Evolutionary conservation across 2,797 vertebrate species (phyloP).

Genomic region (Fratercula arctica): DNA sequence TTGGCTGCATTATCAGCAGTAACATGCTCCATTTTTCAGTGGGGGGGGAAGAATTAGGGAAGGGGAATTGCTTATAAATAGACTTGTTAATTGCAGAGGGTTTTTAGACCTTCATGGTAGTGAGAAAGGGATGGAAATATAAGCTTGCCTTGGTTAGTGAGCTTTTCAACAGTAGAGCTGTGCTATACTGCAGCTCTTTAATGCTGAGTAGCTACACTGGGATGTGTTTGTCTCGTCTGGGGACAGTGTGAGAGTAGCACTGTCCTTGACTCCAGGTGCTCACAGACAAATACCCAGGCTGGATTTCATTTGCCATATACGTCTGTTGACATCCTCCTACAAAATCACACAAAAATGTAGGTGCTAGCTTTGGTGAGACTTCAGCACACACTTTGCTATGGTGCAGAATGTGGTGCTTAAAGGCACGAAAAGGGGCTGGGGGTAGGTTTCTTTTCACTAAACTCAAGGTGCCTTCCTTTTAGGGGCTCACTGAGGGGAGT

Average conservation of each 20-base stretch:
- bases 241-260: neutral
- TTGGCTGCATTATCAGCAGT: conserved; percentile 73
- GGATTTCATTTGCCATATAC: neutral
- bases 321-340: neutral
- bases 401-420: neutral
- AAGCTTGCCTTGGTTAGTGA: neutral
- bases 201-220: neutral
- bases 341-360: neutral
- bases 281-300: neutral
- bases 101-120: conserved; percentile 24
- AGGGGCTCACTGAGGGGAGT: neutral
- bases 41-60: neutral
- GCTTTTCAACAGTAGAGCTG: neutral
- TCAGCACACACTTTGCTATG: neutral
- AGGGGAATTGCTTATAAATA: conserved; percentile 41
- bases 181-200: neutral
- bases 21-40: conserved; percentile 72
- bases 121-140: neutral
- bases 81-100: conserved; percentile 63
- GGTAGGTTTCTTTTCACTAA: neutral
- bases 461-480: neutral
- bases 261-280: neutral
- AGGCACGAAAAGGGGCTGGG: neutral
- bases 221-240: neutral
- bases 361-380: neutral